A percentile compares a stretch with the other conserved stretches of the same genome.
Evolutionary conservation across 2,888 invertebrate genomes (phyloP).

Genomic region (Xestobium rufovillosum): DNA sequence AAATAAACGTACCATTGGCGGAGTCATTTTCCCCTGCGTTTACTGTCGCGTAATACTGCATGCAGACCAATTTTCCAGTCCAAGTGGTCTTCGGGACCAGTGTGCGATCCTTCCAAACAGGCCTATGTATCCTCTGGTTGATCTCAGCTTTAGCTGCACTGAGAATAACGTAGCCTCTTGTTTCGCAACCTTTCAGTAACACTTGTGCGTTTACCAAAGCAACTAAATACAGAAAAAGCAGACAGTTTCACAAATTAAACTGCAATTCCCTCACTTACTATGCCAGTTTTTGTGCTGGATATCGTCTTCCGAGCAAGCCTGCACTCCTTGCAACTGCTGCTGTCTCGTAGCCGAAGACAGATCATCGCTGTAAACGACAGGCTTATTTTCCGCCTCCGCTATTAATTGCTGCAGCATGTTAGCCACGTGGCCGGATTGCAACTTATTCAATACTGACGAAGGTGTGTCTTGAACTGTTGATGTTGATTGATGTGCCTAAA

Average conservation of each 20-base stretch:
- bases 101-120: slow-evolving; percentile 81
- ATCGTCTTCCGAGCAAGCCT: slow-evolving; percentile 85
- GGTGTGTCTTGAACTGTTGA: slow-evolving; percentile 51
- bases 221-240: slow-evolving; percentile 47
- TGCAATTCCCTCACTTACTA: slow-evolving; percentile 52
- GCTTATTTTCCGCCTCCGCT: slow-evolving; percentile 85
- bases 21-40: slow-evolving; percentile 69
- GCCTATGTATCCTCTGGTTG: slow-evolving; percentile 77
- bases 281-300: slow-evolving; percentile 91
- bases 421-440: slow-evolving; percentile 69
- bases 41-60: slow-evolving; percentile 99
- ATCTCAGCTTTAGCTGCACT: slow-evolving; percentile 96
- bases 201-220: slow-evolving; percentile 90
- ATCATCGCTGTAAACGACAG: slow-evolving; percentile 95
- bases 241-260: slow-evolving; percentile 5
- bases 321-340: slow-evolving; percentile 73
- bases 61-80: slow-evolving; percentile 90
- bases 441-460: slow-evolving; percentile 54
- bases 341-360: slow-evolving; percentile 67
- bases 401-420: slow-evolving; percentile 85
- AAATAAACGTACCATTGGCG: slow-evolving; percentile 49
- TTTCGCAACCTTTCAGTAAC: slow-evolving; percentile 91
- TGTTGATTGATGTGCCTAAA: slow-evolving; percentile 47
- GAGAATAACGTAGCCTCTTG: slow-evolving; percentile 93
- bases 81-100: slow-evolving; percentile 92